Evolutionary conservation across 2,888 invertebrate genomes (phyloP).

Genomic region (Ennomos erosarius): DNA sequence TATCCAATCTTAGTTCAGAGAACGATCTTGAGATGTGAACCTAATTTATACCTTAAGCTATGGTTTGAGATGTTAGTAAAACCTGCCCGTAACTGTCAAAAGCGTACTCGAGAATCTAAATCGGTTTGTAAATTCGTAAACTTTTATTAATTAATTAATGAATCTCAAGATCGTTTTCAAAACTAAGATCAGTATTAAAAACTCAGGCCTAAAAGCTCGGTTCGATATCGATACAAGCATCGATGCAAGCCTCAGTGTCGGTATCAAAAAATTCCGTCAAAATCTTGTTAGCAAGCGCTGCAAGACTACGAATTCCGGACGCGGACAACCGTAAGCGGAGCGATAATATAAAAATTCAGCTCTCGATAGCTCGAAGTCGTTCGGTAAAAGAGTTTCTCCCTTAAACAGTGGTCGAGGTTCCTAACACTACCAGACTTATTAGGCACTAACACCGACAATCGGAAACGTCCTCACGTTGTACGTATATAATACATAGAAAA

Average conservation of each 20-base stretch:
- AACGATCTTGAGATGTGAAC: too few relatives aligned
- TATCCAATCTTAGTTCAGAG: too few relatives aligned
- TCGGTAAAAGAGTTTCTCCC: conserved; percentile 65
- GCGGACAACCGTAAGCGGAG: conserved; percentile 39
- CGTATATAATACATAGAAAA: conserved; percentile 80
- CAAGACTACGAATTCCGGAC: conserved; percentile 64
- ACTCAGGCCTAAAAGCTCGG: neutral
- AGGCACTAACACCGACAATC: conserved; percentile 81
- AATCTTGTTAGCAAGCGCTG: conserved; percentile 55
- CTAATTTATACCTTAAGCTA: too few relatives aligned
- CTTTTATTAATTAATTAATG: too few relatives aligned
- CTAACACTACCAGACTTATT: conserved; percentile 77
- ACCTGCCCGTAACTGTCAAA: too few relatives aligned
- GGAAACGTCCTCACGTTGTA: conserved; percentile 62
- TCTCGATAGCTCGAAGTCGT: conserved; percentile 71
- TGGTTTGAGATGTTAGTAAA: too few relatives aligned
- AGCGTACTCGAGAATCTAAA: too few relatives aligned
- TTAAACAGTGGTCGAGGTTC: conserved; percentile 55
- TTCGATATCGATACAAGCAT: neutral
- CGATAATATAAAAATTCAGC: conserved; percentile 55
- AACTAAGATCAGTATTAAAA: too few relatives aligned
- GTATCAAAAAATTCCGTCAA: conserved; percentile 58
- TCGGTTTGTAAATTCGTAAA: too few relatives aligned
- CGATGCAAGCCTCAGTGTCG: conserved; percentile 10
- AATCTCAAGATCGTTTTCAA: too few relatives aligned